Base-by-base conservation (phyloP, 2,797 vertebrate species). In the Pangasius macronema region DNA sequence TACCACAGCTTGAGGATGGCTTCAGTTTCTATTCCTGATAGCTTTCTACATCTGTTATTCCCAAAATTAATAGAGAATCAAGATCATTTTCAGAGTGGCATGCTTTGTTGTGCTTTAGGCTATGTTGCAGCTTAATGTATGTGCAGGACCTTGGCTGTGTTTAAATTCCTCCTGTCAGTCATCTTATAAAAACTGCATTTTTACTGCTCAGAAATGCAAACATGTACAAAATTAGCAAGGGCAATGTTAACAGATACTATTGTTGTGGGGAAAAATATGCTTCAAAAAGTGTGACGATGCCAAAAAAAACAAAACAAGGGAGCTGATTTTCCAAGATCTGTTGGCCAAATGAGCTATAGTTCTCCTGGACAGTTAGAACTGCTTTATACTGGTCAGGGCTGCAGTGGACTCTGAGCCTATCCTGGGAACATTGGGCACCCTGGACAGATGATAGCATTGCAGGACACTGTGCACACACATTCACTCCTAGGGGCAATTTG, bases 1-100 rank as follows among this genome's bases (percentile, higher is more conserved):
- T 53, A 33, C 49, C 46, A 81, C 20, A 83, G 57, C 82, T 86
- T 30, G 39, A 88, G 27, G 49, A 67, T 59, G 33, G 55, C 33
- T 57, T 55, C 53, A 57, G 20, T 36, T 57, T 80, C 30, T 59
- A 36, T 59, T 80, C 10, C 77, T 80, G 53, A 39, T 59, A 27
- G 53, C 20, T 80, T 80, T 57, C 53, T 59, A 33, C 77, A 59
- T 80, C 53, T 80, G 76, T 79, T 79, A 57, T 13, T 7, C 30
- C 30, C 53, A 22, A 57, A 79, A 53, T 36, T 22, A 33, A 33
- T 51, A 30, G 46, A 51, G 46, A 75, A 49, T 10, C 1, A 76
- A 20, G 42, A 75, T 49, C 13, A 13, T 72, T 72, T 72, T 24
- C 39, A 42, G 2, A 72, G 39, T 11, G 30, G 30, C 67, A 68